Conservation (phyloP, 2,888 invertebrate species). For the Chloromyia formosa region DNA sequence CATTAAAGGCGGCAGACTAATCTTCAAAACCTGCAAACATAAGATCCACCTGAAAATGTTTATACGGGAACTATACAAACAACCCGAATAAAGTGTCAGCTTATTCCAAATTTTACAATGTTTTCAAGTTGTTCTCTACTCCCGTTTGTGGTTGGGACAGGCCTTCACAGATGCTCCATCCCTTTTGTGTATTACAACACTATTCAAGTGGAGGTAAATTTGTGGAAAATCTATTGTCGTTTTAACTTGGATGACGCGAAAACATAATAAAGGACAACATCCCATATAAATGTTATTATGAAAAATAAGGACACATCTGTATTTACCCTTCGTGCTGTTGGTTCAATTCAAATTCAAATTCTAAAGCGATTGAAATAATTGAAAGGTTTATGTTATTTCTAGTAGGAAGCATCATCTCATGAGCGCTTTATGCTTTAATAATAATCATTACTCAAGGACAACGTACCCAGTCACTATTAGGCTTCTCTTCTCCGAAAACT, state of each 20-base stretch:
- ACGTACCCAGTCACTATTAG: no score
- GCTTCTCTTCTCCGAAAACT: no score
- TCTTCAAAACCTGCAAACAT: neutral
- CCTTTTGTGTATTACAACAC: neutral
- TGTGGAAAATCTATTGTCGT: neutral
- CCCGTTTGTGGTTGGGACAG: neutral
- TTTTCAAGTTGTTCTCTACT: neutral
- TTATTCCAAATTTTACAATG: neutral
- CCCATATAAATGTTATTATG: no score
- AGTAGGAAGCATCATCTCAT: no score
- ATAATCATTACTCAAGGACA: no score
- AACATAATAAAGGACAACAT: neutral
- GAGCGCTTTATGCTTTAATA: no score
- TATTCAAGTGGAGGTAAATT: neutral
- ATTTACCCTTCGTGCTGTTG: no score
- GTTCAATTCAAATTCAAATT: no score
- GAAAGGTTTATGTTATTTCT: no score
- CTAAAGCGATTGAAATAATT: no score
- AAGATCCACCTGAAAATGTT: neutral
- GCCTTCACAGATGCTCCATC: neutral
- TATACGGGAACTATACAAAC: slow-evolving; percentile 1
- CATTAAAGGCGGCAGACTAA: neutral
- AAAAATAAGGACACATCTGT: no score
- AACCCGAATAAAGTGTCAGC: neutral
- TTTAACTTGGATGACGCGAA: neutral